Conservation (phyloP, 2,113 vertebrate species). For the Megaptera novaeangliae region DNA sequence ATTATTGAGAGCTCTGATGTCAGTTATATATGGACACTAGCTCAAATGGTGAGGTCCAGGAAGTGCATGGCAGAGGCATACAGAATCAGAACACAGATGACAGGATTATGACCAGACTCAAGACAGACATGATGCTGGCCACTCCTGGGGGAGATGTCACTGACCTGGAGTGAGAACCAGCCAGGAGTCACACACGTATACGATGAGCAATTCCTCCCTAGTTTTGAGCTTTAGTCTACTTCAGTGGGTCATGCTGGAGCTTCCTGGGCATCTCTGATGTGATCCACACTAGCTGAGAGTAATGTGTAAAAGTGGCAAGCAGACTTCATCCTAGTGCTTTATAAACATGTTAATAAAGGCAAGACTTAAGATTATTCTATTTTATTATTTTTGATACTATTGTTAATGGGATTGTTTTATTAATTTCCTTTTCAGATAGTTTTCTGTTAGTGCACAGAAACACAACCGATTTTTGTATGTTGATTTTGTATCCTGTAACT, state of each 20-base stretch:
- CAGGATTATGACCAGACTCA: not conserved
- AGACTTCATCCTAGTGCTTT: not conserved
- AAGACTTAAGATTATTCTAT: not conserved
- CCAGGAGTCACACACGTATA: not conserved
- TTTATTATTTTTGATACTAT: not conserved
- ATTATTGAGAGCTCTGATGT: not conserved
- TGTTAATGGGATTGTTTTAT: not conserved
- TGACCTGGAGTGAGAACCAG: fast-evolving
- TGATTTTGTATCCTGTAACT: not conserved
- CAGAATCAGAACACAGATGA: not conserved
- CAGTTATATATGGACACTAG: too few relatives aligned
- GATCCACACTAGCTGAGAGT: not conserved
- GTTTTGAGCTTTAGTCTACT: not conserved
- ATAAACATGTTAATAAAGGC: not conserved
- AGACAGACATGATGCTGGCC: too few relatives aligned
- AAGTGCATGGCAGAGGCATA: not conserved
- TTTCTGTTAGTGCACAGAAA: not conserved
- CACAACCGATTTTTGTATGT: not conserved
- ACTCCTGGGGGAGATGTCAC: not conserved
- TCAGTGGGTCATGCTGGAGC: not conserved
- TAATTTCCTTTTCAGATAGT: not conserved
- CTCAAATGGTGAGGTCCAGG: not conserved
- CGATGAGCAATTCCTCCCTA: fast-evolving
- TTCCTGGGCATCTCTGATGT: not conserved
- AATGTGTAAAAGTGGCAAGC: not conserved